Conservation (phyloP, 2,113 vertebrate genomes). For the Mastomys natalensis region DNA sequence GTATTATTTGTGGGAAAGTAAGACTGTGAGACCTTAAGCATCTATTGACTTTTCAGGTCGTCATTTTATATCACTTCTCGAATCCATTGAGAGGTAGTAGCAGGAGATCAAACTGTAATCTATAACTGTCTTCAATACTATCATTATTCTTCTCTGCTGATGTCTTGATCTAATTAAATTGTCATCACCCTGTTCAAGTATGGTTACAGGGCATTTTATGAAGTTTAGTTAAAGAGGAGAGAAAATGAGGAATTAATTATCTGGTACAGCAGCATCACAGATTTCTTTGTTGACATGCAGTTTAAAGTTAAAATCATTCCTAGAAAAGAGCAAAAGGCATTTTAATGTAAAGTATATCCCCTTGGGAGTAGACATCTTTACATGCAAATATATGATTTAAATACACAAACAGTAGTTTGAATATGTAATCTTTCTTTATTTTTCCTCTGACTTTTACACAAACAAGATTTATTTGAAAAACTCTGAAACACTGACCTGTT, state of each 20-base stretch:
- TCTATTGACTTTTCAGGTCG: background rate
- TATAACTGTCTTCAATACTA: constrained; percentile 65
- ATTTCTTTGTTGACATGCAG: constrained; percentile 68
- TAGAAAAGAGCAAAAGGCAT: constrained; percentile 37
- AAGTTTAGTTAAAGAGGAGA: constrained; percentile 73
- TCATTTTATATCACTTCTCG: background rate
- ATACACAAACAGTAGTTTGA: background rate
- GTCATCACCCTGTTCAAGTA: constrained; percentile 78
- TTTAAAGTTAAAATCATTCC: constrained; percentile 71
- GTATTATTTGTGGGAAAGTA: background rate
- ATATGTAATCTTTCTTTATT: background rate
- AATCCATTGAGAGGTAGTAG: constrained; percentile 45
- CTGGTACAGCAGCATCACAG: constrained; percentile 64
- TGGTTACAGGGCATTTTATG: constrained; percentile 76
- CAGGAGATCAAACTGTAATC: constrained; percentile 54
- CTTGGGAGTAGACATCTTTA: background rate
- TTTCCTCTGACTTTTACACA: background rate
- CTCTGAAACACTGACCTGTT: background rate
- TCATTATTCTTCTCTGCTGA: constrained; percentile 54
- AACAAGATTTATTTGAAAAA: background rate
- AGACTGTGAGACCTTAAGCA: background rate
- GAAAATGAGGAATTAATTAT: constrained; percentile 79
- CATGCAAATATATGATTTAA: background rate
- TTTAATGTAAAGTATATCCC: constrained; percentile 39
- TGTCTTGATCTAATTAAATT: constrained; percentile 83